Evolutionary conservation across 2,113 vertebrate genomes (phyloP).

Genomic region (Carassius carassius): DNA sequence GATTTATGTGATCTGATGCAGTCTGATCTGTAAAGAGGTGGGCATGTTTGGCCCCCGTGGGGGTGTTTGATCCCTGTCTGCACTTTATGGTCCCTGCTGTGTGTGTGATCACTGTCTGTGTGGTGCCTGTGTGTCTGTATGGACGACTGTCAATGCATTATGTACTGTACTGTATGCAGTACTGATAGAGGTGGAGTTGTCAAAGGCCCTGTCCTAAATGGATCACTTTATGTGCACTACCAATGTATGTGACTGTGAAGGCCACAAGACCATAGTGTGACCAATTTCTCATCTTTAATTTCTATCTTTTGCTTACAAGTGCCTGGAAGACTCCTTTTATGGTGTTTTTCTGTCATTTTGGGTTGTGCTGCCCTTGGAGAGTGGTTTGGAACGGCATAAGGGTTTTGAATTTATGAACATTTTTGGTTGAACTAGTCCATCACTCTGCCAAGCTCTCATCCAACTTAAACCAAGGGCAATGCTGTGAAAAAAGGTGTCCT

Average conservation of each 20-base stretch:
- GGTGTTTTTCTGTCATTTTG: background rate
- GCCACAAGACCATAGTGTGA: background rate
- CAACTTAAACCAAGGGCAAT: background rate
- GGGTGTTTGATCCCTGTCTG: conserved; percentile 46
- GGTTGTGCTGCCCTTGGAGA: background rate
- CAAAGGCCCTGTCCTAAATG: background rate
- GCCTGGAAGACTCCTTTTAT: background rate
- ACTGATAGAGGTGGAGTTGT: background rate
- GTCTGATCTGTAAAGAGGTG: conserved; percentile 36
- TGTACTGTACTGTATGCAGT: too few species aligned
- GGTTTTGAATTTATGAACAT: background rate
- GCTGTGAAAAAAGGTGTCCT: background rate
- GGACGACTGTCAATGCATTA: background rate
- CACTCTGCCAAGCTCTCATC: background rate
- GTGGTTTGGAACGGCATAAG: background rate
- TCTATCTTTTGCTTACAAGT: too few species aligned
- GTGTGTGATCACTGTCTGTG: conserved; percentile 38
- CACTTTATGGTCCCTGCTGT: conserved; percentile 36
- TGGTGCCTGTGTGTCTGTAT: background rate
- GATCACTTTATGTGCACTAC: background rate
- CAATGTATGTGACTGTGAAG: conserved; percentile 5
- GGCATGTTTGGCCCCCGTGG: conserved; percentile 37
- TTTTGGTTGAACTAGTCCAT: background rate
- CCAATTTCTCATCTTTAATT: background rate
- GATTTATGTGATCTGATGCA: conserved; percentile 18